Conservation (phyloP, 2,797 vertebrate species). For the Ptychadena robeensis region DNA sequence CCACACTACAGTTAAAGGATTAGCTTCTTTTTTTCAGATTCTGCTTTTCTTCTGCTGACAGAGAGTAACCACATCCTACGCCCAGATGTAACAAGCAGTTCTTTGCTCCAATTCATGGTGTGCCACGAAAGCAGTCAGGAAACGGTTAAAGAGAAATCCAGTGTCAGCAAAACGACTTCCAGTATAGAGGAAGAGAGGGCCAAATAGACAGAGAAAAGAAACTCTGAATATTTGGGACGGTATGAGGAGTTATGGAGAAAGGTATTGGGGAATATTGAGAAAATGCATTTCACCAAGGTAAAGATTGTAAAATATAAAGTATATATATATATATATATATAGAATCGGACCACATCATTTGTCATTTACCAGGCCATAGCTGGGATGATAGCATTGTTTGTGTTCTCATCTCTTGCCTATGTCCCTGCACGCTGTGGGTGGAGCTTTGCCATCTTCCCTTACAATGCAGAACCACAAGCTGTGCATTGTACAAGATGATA, state of each 20-base stretch:
- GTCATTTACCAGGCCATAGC: no score
- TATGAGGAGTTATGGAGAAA: constrained; percentile 10
- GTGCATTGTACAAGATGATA: no score
- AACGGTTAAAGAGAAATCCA: constrained; percentile 37
- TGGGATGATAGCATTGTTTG: no score
- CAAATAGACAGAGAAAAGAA: constrained; percentile 23
- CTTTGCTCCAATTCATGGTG: constrained; percentile 9
- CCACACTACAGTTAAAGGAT: constrained; percentile 14
- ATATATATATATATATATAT: no score
- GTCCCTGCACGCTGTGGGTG: no score
- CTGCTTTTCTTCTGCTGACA: constrained; percentile 42
- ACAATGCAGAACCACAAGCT: no score
- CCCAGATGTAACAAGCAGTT: constrained; percentile 30
- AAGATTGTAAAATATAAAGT: no score
- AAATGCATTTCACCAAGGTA: background rate
- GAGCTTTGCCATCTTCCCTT: no score
- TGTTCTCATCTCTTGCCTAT: no score
- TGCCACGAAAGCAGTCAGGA: constrained; percentile 41
- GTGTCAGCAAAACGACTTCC: constrained; percentile 28
- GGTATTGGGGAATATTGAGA: background rate
- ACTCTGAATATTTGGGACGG: constrained; percentile 1
- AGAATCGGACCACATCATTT: no score
- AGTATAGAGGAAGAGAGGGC: constrained; percentile 22
- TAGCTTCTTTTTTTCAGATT: constrained; percentile 33
- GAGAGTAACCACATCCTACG: constrained; percentile 53